phyloP scores from a whole-genome alignment of 2,113 vertebrate species.

The Pangasianodon gigas region DNA sequence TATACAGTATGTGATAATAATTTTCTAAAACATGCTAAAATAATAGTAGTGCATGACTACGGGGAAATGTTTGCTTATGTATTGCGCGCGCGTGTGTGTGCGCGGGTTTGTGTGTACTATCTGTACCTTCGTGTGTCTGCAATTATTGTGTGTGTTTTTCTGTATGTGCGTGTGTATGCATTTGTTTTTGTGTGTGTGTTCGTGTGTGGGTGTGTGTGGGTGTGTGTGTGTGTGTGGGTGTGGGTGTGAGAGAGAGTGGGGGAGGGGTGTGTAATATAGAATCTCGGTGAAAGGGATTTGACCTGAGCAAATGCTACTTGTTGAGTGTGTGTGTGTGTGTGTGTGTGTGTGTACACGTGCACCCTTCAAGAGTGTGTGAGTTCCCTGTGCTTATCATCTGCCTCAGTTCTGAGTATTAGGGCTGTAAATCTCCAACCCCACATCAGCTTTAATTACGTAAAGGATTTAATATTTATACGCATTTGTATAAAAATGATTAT shows the following conservation, averaged over 20 bases:
- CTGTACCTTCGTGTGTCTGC: no score
- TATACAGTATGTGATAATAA: background rate
- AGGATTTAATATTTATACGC: no score
- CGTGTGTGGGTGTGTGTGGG: background rate
- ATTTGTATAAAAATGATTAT: no score
- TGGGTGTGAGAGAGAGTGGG: constrained; percentile 43
- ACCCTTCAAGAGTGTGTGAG: no score
- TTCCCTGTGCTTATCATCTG: no score
- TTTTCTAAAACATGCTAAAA: background rate
- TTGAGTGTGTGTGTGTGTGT: background rate
- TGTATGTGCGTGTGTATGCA: background rate
- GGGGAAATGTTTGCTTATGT: background rate
- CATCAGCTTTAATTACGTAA: no score
- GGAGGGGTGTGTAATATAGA: constrained; percentile 63
- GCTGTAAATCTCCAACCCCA: no score
- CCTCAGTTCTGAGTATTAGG: no score
- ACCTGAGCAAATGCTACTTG: constrained; percentile 54
- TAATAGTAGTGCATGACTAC: background rate
- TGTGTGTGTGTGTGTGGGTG: background rate
- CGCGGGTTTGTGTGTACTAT: background rate
- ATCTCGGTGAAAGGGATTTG: constrained; percentile 70
- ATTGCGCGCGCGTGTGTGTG: background rate
- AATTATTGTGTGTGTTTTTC: background rate
- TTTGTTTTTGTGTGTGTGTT: no score
- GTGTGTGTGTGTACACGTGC: background rate